A percentile compares a stretch with the other conserved stretches of the same genome.
These are phyloP conservation scores for Apamea crenata DNA, from an alignment of 2,888 invertebrate species.

Conservation along the genomic window DNA sequence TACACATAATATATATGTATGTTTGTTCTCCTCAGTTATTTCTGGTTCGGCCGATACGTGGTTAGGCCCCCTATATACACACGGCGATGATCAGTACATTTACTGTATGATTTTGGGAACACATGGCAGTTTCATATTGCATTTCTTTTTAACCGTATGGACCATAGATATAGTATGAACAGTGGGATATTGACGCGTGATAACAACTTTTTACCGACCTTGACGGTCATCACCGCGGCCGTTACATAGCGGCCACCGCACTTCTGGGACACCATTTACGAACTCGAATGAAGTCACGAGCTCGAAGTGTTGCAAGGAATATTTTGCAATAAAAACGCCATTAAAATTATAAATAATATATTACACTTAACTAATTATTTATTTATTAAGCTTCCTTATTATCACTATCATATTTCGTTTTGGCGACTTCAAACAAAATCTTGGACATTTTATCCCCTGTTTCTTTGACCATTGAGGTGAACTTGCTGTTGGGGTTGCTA, in stretches of 20 bases:
- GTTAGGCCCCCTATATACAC: neutral
- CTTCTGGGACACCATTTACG: neutral
- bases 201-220: neutral
- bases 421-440: slow-evolving; percentile 80
- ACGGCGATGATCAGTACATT: neutral
- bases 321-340: slow-evolving; percentile 9
- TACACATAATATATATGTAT: too few species aligned
- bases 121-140: neutral
- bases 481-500: slow-evolving; percentile 89
- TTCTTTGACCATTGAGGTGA: slow-evolving; percentile 92
- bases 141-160: neutral
- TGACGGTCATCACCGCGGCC: neutral
- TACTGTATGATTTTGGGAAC: neutral
- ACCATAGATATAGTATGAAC: neutral
- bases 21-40: neutral
- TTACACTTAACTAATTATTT: slow-evolving; percentile 9
- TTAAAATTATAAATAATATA: slow-evolving; percentile 40
- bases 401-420: slow-evolving; percentile 77
- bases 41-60: neutral
- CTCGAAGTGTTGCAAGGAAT: neutral
- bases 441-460: slow-evolving; percentile 90
- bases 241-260: neutral
- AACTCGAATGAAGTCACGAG: neutral
- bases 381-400: slow-evolving; percentile 60
- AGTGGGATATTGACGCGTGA: neutral